A percentile compares a stretch with the other conserved stretches of the same genome.
Conservation (phyloP, 2,888 invertebrate genomes). For the Thymelicus acteon region DNA sequence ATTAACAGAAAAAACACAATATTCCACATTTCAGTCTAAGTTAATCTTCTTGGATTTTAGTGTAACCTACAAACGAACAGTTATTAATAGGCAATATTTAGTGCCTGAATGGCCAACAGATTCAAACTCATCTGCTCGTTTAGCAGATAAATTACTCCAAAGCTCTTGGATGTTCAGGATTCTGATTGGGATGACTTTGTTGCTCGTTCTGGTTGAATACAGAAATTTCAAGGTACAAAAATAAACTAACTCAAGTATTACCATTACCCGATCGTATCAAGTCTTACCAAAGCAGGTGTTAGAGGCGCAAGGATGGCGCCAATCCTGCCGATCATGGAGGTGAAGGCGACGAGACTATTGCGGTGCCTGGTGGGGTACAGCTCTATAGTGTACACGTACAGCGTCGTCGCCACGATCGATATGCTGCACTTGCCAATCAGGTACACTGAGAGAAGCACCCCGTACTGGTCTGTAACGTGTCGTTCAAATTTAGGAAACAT, state of each 20-base stretch:
- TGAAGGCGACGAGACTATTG: conserved; percentile 84
- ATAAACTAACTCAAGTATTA: too few species aligned
- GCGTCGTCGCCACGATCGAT: conserved; percentile 82
- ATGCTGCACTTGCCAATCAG: conserved; percentile 84
- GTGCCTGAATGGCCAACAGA: too few species aligned
- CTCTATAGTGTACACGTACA: conserved; percentile 86
- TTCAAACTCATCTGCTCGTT: too few species aligned
- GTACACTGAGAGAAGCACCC: conserved; percentile 70
- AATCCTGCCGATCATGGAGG: conserved; percentile 86
- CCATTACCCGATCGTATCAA: not conserved
- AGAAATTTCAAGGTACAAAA: too few species aligned
- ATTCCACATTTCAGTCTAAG: too few species aligned
- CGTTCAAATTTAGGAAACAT: not conserved
- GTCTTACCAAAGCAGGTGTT: conserved; percentile 81
- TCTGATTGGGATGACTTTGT: too few species aligned
- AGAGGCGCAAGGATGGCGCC: conserved; percentile 87
- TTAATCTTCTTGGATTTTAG: too few species aligned
- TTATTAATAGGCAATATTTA: too few species aligned
- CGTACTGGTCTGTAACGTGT: conserved; percentile 54
- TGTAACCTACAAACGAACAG: too few species aligned
- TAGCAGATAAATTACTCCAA: too few species aligned
- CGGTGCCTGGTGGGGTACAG: conserved; percentile 86
- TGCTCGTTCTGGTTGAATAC: not conserved
- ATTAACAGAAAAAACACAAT: too few species aligned
- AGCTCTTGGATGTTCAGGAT: too few species aligned